Percentiles rank a stretch among this genome's conserved stretches.
phyloP scores from a whole-genome alignment of 2,888 invertebrate genomes.

The Corbicula japonica region DNA sequence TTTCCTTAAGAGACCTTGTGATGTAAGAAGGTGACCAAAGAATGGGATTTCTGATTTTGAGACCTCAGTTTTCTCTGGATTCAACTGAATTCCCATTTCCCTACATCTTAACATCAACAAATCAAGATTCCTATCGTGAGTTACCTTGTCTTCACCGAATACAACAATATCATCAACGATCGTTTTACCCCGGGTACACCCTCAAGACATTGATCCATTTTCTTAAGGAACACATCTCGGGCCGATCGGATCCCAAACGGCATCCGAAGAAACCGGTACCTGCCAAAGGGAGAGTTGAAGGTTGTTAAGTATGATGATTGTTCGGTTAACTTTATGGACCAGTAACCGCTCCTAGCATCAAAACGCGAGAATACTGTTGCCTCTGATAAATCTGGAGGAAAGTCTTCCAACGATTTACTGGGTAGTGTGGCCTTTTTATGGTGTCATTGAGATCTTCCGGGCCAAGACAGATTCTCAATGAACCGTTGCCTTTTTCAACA shows the following conservation, averaged over 20 bases:
- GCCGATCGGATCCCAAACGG: constrained; percentile 64
- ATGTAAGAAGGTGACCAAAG: constrained; percentile 54
- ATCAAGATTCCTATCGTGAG: constrained; percentile 60
- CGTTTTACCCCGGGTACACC: constrained; percentile 39
- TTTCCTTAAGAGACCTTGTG: constrained; percentile 20
- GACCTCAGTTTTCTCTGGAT: constrained; percentile 48
- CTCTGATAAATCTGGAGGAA: constrained; percentile 48
- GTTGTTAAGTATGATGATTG: constrained; percentile 41
- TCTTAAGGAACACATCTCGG: constrained; percentile 54
- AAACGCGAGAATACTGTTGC: constrained; percentile 61
- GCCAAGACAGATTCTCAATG: constrained; percentile 61
- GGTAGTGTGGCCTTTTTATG: constrained; percentile 61
- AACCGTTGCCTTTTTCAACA: constrained; percentile 55
- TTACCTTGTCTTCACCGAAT: constrained; percentile 30
- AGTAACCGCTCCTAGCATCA: constrained; percentile 66
- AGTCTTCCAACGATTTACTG: constrained; percentile 61
- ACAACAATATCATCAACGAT: constrained; percentile 59
- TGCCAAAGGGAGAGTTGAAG: constrained; percentile 50
- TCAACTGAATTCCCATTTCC: constrained; percentile 43
- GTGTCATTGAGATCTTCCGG: constrained; percentile 61
- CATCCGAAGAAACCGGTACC: constrained; percentile 46
- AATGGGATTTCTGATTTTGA: constrained; percentile 39
- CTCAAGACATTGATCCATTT: constrained; percentile 55
- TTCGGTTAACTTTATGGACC: constrained; percentile 55
- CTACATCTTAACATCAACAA: constrained; percentile 35